Evolutionary conservation across 1,140 invertebrate species (phyloP).

Genomic region (Maconellicoccus hirsutus): DNA sequence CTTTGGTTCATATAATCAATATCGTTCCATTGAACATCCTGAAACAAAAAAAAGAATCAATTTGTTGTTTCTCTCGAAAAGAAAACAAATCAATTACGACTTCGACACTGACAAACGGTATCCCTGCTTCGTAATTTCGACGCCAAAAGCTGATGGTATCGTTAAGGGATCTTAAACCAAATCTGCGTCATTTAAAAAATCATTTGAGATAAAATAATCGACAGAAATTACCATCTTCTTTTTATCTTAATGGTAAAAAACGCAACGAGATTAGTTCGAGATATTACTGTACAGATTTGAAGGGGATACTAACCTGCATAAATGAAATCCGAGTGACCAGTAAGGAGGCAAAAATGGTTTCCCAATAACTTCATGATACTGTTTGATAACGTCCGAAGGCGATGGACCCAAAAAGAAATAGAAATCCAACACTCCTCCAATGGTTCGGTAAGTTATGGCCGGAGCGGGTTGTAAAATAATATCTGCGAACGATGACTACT

Average conservation of each 20-base stretch:
- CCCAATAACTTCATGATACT: slow-evolving; percentile 65
- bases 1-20: slow-evolving; percentile 82
- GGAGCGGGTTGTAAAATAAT: slow-evolving; percentile 38
- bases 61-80: not conserved
- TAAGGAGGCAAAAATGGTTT: slow-evolving; percentile 73
- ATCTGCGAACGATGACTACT: slow-evolving; percentile 32
- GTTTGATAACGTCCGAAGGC: slow-evolving; percentile 55
- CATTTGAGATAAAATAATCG: too few relatives aligned
- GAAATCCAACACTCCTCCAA: slow-evolving; percentile 65
- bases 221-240: too few relatives aligned
- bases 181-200: too few relatives aligned
- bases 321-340: slow-evolving; percentile 78
- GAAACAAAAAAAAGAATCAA: slow-evolving; percentile 30
- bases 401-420: slow-evolving; percentile 59
- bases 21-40: slow-evolving; percentile 70
- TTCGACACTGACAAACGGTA: slow-evolving; percentile 71
- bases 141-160: slow-evolving; percentile 54
- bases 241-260: too few relatives aligned
- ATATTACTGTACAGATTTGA: not conserved
- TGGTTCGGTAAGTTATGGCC: slow-evolving; percentile 58
- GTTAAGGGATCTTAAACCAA: slow-evolving; percentile 54
- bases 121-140: slow-evolving; percentile 53
- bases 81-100: slow-evolving; percentile 13
- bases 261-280: too few relatives aligned
- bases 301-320: slow-evolving; percentile 57